Conservation (phyloP, 2,113 vertebrate genomes). For the Benitochromis conjunctus region DNA sequence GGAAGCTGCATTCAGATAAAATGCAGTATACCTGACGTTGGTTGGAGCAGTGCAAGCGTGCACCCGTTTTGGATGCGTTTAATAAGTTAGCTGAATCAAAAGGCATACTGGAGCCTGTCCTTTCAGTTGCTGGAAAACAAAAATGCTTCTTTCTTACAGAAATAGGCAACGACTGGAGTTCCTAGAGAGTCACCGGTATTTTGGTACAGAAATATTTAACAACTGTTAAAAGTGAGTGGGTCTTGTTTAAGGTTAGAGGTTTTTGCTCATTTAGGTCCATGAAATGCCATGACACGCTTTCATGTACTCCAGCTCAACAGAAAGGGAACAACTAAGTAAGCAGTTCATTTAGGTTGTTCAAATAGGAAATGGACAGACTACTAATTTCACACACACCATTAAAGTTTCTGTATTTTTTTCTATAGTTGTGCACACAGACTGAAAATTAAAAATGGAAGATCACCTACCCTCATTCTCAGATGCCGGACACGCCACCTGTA, state of each 20-base stretch:
- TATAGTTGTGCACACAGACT: neutral
- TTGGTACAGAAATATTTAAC: neutral
- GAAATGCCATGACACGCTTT: neutral
- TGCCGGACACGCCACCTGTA: conserved; percentile 87
- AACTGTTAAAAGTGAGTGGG: neutral
- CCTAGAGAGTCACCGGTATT: no score
- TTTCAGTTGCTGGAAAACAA: neutral
- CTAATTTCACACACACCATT: accelerated
- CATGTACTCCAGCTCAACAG: neutral
- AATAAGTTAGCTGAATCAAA: neutral
- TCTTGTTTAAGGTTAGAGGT: neutral
- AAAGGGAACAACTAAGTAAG: neutral
- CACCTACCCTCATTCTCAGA: conserved; percentile 89
- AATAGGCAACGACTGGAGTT: neutral
- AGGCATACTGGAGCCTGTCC: neutral
- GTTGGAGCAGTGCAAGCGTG: neutral
- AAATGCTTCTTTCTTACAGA: neutral
- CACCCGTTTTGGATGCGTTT: accelerated
- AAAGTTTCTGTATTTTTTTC: neutral
- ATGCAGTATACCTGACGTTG: neutral
- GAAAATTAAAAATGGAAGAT: neutral
- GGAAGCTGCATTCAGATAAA: neutral
- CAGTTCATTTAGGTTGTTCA: accelerated
- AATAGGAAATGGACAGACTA: neutral
- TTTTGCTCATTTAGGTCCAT: neutral